Conservation (phyloP, 2,113 vertebrate genomes). For the Ptyas mucosa region DNA sequence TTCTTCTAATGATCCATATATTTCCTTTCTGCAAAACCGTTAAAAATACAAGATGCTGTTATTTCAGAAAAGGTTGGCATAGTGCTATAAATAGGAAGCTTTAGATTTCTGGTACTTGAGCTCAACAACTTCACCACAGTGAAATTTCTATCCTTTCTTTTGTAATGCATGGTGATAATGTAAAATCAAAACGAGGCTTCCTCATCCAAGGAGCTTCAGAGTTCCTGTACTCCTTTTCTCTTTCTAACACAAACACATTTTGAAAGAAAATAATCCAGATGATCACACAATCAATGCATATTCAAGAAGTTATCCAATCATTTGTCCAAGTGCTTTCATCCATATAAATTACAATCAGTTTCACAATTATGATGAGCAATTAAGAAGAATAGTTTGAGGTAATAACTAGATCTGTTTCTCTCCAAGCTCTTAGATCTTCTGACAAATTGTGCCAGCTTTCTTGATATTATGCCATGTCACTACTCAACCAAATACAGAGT, state of each 20-base stretch:
- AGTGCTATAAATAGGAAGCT: neutral
- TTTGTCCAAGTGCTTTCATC: neutral
- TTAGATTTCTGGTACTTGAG: neutral
- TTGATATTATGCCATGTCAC: neutral
- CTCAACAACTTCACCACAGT: neutral
- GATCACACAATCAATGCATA: neutral
- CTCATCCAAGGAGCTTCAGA: neutral
- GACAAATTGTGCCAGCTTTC: neutral
- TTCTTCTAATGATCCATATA: neutral
- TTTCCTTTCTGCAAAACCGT: neutral
- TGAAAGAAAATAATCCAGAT: neutral
- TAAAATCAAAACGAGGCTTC: neutral
- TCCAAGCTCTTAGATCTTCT: neutral
- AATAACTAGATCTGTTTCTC: neutral
- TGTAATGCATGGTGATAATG: no score
- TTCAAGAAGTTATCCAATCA: constrained; percentile 11
- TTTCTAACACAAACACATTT: neutral
- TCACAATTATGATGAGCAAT: neutral
- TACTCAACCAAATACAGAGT: neutral
- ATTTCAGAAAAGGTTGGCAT: neutral
- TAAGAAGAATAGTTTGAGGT: neutral
- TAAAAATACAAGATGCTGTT: neutral
- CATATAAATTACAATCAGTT: neutral
- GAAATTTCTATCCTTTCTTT: neutral
- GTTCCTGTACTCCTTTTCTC: neutral